Base-by-base conservation (phyloP, 2,113 vertebrate species). In the Hippolais icterina region DNA sequence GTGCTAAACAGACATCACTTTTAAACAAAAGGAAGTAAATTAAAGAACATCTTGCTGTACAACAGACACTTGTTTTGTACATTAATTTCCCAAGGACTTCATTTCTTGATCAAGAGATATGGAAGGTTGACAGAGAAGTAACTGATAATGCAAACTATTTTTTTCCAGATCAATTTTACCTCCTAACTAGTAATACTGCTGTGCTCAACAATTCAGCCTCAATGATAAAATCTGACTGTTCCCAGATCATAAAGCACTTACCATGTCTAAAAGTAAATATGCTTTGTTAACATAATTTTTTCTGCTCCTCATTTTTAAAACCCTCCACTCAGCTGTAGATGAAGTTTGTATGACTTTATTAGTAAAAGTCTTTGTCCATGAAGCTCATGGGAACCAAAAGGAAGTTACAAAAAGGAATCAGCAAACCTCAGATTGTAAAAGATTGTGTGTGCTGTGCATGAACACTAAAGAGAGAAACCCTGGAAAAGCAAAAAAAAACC, bases 1-100 rank as follows among this genome's bases (percentile, higher is more conserved):
- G 59, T 91, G 87, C 68, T 97, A 80, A 94, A 92, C 61, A 96
- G 89, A 95, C 88, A 44, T 93, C 49, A 96, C 28, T 95, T 97
- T 97, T 81, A 91, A 76, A 94, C 59, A 95, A 95, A 96, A 94
- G 71, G 35, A 96, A 96, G 39, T 50, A 97, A 95, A 87, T 95
- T 97, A 97, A 97, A 94, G 77, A 93, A 82, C 79, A 93, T 97
- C 93, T 92, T 90, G 49, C 89, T 84, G 41, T 90, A 95, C 74
- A 79, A 91, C 71, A 96, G 71, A 90, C 76, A 89, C 96, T 97
- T 91, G 82, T 85, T 96, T 96, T 92, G 74, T 92, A 78, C 47
- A 85, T 82, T 95, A 41, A 74, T 91, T 96, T 97, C 90, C 71
- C 53, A 71, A 74, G 54, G 89, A 78, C 41, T 96, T 84, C 9